Conservation (phyloP, 2,113 vertebrate genomes). For the Epinephelus cyanopodus region DNA sequence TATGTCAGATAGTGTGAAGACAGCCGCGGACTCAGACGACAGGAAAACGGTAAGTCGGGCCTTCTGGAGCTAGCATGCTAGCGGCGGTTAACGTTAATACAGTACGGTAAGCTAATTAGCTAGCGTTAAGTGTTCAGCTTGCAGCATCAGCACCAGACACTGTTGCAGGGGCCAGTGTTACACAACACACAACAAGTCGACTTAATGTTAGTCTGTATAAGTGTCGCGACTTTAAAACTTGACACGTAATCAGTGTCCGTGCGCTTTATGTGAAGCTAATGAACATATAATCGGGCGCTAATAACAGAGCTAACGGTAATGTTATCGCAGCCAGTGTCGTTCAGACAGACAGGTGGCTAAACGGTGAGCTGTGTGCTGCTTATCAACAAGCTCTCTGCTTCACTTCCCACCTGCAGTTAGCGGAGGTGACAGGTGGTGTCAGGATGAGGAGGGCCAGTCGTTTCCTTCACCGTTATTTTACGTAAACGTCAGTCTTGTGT, state of each 20-base stretch:
- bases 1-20: not conserved
- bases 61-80: constrained; percentile 1
- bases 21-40: not conserved
- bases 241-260: not conserved
- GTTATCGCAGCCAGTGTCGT: not conserved
- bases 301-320: not conserved
- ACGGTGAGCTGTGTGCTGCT: too few species aligned
- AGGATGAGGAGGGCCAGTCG: too few species aligned
- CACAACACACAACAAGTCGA: not conserved
- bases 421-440: too few species aligned
- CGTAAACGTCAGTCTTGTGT: too few species aligned
- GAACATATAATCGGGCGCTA: not conserved
- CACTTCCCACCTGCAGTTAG: too few species aligned
- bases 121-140: constrained; percentile 23
- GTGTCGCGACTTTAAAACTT: not conserved
- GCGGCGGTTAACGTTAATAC: constrained; percentile 34
- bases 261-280: not conserved
- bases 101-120: constrained; percentile 16
- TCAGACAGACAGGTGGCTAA: not conserved
- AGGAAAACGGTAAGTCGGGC: constrained; percentile 47
- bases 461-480: too few species aligned
- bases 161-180: not conserved
- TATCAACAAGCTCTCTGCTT: too few species aligned
- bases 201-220: not conserved
- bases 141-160: constrained; percentile 63